These are phyloP conservation scores for Helicolenus hilgendorfi DNA, from an alignment of 2,797 vertebrate species.

Conservation along the genomic window DNA sequence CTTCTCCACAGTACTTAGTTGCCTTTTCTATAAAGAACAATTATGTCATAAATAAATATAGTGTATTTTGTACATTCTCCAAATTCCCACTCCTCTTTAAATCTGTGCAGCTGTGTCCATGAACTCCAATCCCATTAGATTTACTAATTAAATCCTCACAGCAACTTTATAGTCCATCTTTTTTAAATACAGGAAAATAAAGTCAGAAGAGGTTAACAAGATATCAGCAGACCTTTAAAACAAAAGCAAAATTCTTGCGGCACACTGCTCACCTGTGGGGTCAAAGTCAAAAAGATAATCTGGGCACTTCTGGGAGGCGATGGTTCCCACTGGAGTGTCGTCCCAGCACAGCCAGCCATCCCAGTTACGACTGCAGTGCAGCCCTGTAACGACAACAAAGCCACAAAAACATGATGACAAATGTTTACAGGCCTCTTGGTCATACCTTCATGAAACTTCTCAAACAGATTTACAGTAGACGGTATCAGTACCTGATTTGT, in stretches of 20 bases:
- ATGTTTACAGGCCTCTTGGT: background rate
- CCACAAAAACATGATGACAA: background rate
- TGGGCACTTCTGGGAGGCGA: slow-evolving; percentile 92
- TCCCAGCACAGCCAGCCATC: slow-evolving; percentile 98
- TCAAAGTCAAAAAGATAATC: slow-evolving; percentile 94
- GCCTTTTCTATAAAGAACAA: slow-evolving; percentile 89
- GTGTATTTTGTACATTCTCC: background rate
- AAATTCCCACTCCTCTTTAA: background rate
- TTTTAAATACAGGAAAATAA: background rate
- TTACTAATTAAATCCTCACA: background rate
- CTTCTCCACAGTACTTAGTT: slow-evolving; percentile 93
- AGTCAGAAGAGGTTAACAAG: background rate
- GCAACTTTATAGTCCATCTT: background rate
- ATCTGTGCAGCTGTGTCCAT: background rate
- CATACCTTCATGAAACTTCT: background rate
- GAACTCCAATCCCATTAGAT: background rate
- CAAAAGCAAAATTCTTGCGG: background rate
- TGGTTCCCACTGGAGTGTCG: slow-evolving; percentile 91
- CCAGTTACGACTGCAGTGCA: slow-evolving; percentile 94
- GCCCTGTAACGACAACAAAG: slow-evolving; percentile 79
- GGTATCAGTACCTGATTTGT: slow-evolving; percentile 58
- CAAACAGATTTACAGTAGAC: background rate
- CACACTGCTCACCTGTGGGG: slow-evolving; percentile 88
- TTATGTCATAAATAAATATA: slow-evolving; percentile 74
- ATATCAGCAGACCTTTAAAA: background rate